Base-by-base conservation (phyloP, 2,888 invertebrate genomes). In the Apotomis capreana region DNA sequence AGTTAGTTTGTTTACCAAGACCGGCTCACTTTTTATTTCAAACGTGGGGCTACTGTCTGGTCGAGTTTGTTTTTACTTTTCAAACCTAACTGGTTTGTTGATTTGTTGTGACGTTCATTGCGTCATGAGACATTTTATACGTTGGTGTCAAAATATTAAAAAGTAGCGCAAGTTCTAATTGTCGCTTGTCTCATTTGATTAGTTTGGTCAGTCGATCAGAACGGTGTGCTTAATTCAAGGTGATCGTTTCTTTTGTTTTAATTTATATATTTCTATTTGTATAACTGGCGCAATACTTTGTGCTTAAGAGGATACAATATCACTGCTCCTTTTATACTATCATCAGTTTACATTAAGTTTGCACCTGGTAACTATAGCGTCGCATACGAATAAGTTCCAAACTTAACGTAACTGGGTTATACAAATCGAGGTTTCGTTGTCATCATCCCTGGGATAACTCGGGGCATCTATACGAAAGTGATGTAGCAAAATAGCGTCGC, bases 41-140 rank as follows among this genome's bases (percentile, higher is more conserved):
- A 13, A 44, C 59, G 26, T 40, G 0, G 44, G 46, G 12, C 40
- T 44, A 10, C 58, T 52, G 61, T 70, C 62, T 37, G 26, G 12
- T 69, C 26, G 6, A 12, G 44, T 73, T 51, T 40, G 67, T 55
- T 68, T 67, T 68, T 62, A 72, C 63, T 62, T 63, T 63, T 68
- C 58, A 68, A 72, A 68, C 2, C 13, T 40, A 49, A 58, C 40
- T 59, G 40, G 54, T 68, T 58, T 51, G 57, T 49, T 58, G 51
- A 68, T 63, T 13, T 52, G 61, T 49, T 57, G 8, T 71, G 26
- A 49, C 55, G 40, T 61, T 61, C 36, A 37, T 70, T 70, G 59
- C 54, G 44, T 46, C 58, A 64, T 9, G 37, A 10, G 58, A 37
- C 37, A 59, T 46, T 58, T 49, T 55, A 52, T 67, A 51, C 37